Evolutionary conservation across 2,113 vertebrate genomes (phyloP).

Genomic region (Amphiprion ocellaris): DNA sequence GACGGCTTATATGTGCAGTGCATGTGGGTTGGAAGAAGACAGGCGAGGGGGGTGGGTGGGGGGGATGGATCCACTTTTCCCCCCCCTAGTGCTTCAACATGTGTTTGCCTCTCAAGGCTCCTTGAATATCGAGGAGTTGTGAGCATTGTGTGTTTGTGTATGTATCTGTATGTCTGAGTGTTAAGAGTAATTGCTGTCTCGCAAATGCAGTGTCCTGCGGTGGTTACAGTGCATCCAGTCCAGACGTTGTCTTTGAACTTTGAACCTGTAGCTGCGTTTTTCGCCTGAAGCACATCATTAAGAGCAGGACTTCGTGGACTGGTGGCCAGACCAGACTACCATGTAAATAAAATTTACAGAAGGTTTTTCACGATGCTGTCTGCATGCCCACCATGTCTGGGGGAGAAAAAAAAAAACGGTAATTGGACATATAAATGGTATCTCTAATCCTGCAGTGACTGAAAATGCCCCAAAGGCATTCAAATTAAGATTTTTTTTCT

Average conservation of each 20-base stretch:
- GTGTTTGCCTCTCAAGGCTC: constrained; percentile 34
- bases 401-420: not conserved
- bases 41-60: not conserved
- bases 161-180: constrained; percentile 11
- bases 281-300: constrained; percentile 25
- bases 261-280: constrained; percentile 1
- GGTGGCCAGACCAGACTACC: constrained; percentile 9
- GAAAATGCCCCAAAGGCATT: not conserved
- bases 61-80: not conserved
- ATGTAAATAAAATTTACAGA: constrained; percentile 16
- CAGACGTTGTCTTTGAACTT: constrained; percentile 28
- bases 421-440: too few species aligned
- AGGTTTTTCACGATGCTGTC: not conserved
- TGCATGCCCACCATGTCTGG: not conserved
- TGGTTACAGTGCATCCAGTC: constrained; percentile 20
- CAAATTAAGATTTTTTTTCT: not conserved
- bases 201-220: constrained; percentile 17
- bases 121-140: constrained; percentile 17
- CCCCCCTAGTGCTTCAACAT: constrained; percentile 18
- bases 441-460: not conserved
- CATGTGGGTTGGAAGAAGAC: constrained; percentile 4
- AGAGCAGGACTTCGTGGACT: not conserved
- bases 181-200: constrained; percentile 55
- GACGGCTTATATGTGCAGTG: constrained; percentile 23
- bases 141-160: constrained; percentile 12